These are phyloP conservation scores for Rotaria macrura DNA, from an alignment of 2,888 invertebrate species.

Conservation along the genomic window DNA sequence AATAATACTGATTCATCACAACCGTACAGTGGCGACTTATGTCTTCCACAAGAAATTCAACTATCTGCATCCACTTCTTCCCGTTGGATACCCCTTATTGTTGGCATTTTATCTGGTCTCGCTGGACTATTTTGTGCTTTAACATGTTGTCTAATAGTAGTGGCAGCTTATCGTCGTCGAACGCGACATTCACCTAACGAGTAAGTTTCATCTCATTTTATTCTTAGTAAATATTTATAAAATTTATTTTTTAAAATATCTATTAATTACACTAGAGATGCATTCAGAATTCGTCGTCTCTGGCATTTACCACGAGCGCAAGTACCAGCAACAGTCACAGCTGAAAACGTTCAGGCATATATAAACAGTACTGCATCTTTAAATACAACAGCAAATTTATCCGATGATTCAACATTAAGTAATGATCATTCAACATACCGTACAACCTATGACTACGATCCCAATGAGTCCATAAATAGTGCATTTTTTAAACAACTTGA, in stretches of 20 bases:
- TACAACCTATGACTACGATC: neutral
- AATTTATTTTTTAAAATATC: neutral
- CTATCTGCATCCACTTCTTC: neutral
- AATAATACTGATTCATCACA: neutral
- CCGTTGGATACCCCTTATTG: neutral
- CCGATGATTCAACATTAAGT: neutral
- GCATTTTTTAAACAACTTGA: neutral
- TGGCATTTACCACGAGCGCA: slow-evolving; percentile 14
- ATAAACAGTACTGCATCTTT: neutral
- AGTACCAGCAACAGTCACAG: neutral
- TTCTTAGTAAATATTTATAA: neutral
- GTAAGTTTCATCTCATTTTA: neutral
- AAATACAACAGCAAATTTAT: neutral
- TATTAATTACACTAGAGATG: neutral
- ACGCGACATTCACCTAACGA: neutral
- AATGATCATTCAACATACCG: neutral
- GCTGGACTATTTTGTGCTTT: neutral
- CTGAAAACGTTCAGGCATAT: neutral
- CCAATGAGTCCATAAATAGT: neutral
- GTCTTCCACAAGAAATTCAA: neutral
- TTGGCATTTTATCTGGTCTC: neutral
- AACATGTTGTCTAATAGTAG: neutral
- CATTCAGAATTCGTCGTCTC: neutral
- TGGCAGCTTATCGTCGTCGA: neutral
- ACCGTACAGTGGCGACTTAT: neutral